Conservation (phyloP, 2,888 invertebrate genomes). For the Euplexia lucipara region DNA sequence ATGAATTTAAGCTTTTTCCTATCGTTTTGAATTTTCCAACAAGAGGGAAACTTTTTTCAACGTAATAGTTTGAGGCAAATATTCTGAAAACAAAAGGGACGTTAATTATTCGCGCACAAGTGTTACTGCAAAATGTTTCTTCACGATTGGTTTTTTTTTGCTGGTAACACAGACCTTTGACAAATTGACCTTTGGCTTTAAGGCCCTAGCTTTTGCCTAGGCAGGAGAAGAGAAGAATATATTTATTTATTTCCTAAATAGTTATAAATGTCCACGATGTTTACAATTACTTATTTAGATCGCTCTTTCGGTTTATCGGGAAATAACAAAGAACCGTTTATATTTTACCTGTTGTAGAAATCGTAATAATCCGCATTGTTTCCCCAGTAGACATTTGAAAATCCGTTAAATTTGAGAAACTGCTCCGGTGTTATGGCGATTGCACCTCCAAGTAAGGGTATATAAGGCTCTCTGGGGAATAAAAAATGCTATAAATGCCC, state of each 20-base stretch:
- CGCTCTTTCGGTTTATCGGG: too few relatives aligned
- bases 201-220: too few relatives aligned
- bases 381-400: slow-evolving; percentile 97
- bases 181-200: neutral
- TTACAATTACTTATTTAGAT: neutral
- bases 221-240: too few relatives aligned
- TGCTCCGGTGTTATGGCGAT: slow-evolving; percentile 95
- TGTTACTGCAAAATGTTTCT: neutral
- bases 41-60: slow-evolving; percentile 39
- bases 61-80: slow-evolving; percentile 33
- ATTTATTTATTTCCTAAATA: too few relatives aligned
- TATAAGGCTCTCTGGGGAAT: slow-evolving; percentile 53
- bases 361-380: slow-evolving; percentile 99
- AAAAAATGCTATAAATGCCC: too few relatives aligned
- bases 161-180: neutral
- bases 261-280: neutral
- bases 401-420: slow-evolving; percentile 95
- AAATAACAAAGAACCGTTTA: neutral
- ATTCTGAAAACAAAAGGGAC: slow-evolving; percentile 41
- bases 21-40: slow-evolving; percentile 52
- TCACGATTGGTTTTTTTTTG: neutral
- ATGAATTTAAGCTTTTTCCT: slow-evolving; percentile 35
- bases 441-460: slow-evolving; percentile 93
- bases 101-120: neutral
- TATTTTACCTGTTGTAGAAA: slow-evolving; percentile 93